Evolutionary conservation across 92 coral and sea anemone species (phyloP), one percentile per base, ranked within the genome.

Genomic region (Zoanthus sociatus): DNA sequence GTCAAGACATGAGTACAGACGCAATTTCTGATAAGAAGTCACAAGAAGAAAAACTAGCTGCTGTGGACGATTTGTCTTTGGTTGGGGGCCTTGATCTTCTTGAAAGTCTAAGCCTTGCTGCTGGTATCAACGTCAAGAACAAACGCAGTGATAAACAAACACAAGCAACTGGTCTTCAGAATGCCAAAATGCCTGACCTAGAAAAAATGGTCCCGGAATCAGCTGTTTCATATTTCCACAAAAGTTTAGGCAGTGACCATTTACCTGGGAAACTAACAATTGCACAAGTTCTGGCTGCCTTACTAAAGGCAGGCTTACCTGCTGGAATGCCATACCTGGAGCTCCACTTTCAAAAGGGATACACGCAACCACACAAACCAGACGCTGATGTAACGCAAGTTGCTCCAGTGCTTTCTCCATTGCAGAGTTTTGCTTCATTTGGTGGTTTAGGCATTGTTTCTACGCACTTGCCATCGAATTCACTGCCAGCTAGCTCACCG

Each of bases 361-460:
- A 20, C 17, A 11, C 6, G 5, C 55, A 79, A 7, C 32, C 68
- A 13, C 87, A 85, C 12, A 64, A 63, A 9, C 77, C 83, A 15
- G 77, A 82, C 15, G 61, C 58, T 5, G 50, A 33, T 5, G 20
- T 86, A 9, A n/a, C 72, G 6, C 67, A 67, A 61, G 72, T 61
- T 81, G 56, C 71, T 12, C 91, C 98, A 4, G 47, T 95, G 88
- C 76, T 90, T 17, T 88, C 97, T 4, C 93, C 96, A 0, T 74
- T 97, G 87, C 94, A 97, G 53, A 87, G 91, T 60, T 97, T 97
- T 77, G 96, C 99, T 5, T 84, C 90, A 9, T 94, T 89, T 53
- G 94, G 94, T 70, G 99, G 99, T 42, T 86, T 97, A 42, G 98
- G 97, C 31, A 85, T 95, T 82, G 86, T 97, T 15, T 95, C 99